Percentiles rank a stretch among this genome's conserved stretches.
phyloP scores from a whole-genome alignment of 1,140 invertebrate genomes.

The Archivesica marissinica region DNA sequence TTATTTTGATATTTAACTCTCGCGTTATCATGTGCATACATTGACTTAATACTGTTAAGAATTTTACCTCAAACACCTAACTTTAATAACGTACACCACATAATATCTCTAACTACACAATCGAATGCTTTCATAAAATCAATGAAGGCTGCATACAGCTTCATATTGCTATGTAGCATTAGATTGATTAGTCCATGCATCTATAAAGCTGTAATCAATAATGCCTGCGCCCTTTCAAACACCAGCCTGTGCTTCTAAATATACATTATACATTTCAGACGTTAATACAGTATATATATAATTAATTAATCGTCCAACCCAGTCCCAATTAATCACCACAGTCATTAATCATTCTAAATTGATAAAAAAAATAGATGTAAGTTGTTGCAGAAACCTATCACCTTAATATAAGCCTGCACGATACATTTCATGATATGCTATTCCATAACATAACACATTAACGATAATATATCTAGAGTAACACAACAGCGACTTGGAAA shows the following conservation, averaged over 20 bases:
- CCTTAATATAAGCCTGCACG: too few species aligned
- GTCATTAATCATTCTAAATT: too few species aligned
- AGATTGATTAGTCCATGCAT: background rate
- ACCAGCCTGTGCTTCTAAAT: conserved; percentile 20
- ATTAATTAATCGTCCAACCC: too few species aligned
- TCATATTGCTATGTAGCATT: background rate
- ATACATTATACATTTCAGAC: conserved; percentile 8
- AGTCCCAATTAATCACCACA: too few species aligned
- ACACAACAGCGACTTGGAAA: too few species aligned
- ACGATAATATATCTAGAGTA: too few species aligned
- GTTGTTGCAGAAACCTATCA: too few species aligned
- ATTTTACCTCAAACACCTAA: background rate
- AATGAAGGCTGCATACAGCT: background rate
- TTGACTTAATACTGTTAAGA: conserved; percentile 4
- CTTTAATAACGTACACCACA: conserved; percentile 10
- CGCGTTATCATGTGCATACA: conserved; percentile 32
- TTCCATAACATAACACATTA: too few species aligned
- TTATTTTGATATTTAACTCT: conserved; percentile 6
- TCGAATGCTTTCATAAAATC: background rate
- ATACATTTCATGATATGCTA: too few species aligned
- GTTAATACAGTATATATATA: too few species aligned
- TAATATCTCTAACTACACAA: conserved; percentile 12
- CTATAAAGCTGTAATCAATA: background rate
- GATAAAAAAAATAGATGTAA: too few species aligned
- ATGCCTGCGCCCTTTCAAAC: background rate